These are phyloP conservation scores for Myoxocephalus aenaeus DNA, from an alignment of 2,797 vertebrate species.

Conservation along the genomic window DNA sequence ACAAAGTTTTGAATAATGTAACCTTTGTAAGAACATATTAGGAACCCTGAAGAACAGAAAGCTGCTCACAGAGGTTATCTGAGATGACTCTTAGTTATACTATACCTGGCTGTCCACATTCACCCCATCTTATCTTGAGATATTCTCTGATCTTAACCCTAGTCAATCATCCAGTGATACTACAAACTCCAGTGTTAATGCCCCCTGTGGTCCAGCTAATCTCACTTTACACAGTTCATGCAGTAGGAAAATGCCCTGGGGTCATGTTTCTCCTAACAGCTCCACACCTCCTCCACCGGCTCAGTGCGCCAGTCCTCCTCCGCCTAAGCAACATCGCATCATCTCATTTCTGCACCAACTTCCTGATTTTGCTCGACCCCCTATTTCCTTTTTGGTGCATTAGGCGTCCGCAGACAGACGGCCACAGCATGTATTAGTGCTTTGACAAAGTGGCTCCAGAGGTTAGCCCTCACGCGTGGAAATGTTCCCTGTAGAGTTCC, in stretches of 20 bases:
- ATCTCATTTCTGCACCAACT: slow-evolving; percentile 45
- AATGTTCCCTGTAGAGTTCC: slow-evolving; percentile 68
- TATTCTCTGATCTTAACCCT: slow-evolving; percentile 22
- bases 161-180: slow-evolving; percentile 40
- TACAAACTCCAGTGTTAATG: slow-evolving; percentile 34
- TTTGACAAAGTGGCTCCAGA: slow-evolving; percentile 61
- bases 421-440: slow-evolving; percentile 65
- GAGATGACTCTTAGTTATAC: neutral
- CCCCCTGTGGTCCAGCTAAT: slow-evolving; percentile 54
- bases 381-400: slow-evolving; percentile 62
- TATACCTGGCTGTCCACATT: neutral
- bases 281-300: slow-evolving; percentile 44
- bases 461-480: slow-evolving; percentile 63
- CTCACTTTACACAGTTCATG: slow-evolving; percentile 56
- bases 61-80: neutral
- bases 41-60: neutral
- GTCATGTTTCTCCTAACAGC: slow-evolving; percentile 59
- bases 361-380: slow-evolving; percentile 47
- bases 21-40: slow-evolving; percentile 30
- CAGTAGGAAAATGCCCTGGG: slow-evolving; percentile 50
- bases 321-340: slow-evolving; percentile 42
- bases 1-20: slow-evolving; percentile 40
- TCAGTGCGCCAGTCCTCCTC: slow-evolving; percentile 14
- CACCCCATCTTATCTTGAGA: slow-evolving; percentile 18
- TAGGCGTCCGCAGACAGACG: slow-evolving; percentile 44